Conservation (phyloP, 2,888 invertebrate genomes). For the Brenthis ino region DNA sequence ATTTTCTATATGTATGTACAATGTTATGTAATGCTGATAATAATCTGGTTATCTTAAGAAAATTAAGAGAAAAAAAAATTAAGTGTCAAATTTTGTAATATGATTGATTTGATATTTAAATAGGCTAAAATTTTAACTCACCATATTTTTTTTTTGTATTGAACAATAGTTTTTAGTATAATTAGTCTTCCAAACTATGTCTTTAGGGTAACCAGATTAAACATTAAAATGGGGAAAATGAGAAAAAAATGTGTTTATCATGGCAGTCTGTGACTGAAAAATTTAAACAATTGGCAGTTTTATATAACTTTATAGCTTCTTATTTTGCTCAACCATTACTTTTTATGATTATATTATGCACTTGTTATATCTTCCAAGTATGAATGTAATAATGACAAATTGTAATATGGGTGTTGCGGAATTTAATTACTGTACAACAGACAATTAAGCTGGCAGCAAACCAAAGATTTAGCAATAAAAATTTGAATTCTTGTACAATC, state of each 20-base stretch:
- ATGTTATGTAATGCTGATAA: constrained; percentile 4
- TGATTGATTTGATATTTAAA: neutral
- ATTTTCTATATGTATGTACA: neutral
- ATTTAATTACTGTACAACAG: constrained; percentile 40
- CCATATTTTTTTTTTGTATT: neutral
- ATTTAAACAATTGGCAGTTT: constrained; percentile 28
- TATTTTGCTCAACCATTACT: constrained; percentile 40
- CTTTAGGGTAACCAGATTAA: constrained; percentile 1
- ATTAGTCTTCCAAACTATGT: constrained; percentile 16
- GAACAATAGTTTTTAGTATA: neutral
- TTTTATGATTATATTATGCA: constrained; percentile 26
- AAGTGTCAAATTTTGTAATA: neutral
- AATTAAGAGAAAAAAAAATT: neutral
- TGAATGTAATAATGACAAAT: constrained; percentile 21
- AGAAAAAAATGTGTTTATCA: constrained; percentile 20
- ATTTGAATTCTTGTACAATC: constrained; percentile 24
- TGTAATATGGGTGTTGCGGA: constrained; percentile 22
- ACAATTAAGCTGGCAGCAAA: constrained; percentile 52
- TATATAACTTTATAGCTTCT: constrained; percentile 37
- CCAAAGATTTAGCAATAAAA: constrained; percentile 42
- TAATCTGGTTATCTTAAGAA: constrained; percentile 12
- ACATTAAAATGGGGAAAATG: constrained; percentile 1
- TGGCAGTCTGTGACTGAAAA: constrained; percentile 60
- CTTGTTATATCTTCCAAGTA: constrained; percentile 36
- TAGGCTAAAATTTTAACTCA: neutral